Base-by-base conservation (phyloP, 2,888 invertebrate species). In the Mayetiola destructor region DNA sequence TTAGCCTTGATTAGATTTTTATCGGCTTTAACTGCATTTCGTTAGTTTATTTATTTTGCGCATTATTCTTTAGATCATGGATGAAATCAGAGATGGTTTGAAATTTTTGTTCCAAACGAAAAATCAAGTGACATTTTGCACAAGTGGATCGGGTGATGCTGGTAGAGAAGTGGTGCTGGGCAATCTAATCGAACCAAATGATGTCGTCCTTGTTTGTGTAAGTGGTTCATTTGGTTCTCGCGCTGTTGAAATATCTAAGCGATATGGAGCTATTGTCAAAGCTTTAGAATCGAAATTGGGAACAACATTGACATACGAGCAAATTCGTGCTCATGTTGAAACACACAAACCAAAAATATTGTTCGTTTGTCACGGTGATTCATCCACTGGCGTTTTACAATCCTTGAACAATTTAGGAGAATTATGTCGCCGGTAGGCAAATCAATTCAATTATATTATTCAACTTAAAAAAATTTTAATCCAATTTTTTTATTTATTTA, bases 311-410 rank as follows among this genome's bases (percentile, higher is more conserved):
- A 76, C 74, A 14, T 67, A 82, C 27, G 73, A 76, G 6, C 78
- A 84, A 62, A 73, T 91, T 39, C 82, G 85, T 67, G 69, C 73
- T 52, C 82, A 79, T n/a, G 68, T 92, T 55, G 72, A 74, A 60
- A 74, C 75, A 57, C 71, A 81, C 61, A 77, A 75, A 57, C 93
- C 94, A 0, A 73, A 76, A 10, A 76, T 87, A 0, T 74, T 92
- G 55, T 93, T 92, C 67, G 74, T 92, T 20, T 82, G 84, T 1
- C 91, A 93, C 63, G 91, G 89, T 1, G 94, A 94, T 68, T 89
- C 89, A 1, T 89, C 91, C 0, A 87, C 88, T 0, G 91, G 92
- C 1, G 81, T 88, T 12, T 74, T 84, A 58, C 94, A 94, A 68
- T 82, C 83, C 3, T 66, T 94, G 20, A 77, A 81, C 58, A 85